phyloP scores from a whole-genome alignment of 2,888 invertebrate species.

The Escarpia spicata region DNA sequence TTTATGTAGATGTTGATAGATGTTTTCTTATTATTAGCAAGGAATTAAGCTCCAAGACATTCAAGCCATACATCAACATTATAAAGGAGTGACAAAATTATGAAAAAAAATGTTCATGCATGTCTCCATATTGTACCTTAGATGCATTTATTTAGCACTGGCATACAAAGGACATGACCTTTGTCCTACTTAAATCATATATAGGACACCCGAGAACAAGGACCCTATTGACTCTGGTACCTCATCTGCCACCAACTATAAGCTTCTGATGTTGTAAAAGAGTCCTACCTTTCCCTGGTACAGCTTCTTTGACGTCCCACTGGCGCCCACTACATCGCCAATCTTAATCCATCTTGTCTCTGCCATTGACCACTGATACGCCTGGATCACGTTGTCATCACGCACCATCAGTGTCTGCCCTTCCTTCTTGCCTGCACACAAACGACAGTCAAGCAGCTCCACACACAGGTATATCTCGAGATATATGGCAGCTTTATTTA shows the following conservation, averaged over 20 bases:
- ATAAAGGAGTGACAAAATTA: no score
- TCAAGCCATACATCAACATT: no score
- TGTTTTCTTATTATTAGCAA: no score
- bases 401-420: slow-evolving; percentile 89
- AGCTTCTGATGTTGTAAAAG: not conserved
- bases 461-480: no score
- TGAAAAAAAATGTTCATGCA: no score
- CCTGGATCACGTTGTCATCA: slow-evolving; percentile 76
- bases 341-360: slow-evolving; percentile 81
- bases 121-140: no score
- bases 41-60: no score
- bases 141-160: not conserved
- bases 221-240: not conserved
- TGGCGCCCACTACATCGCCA: slow-evolving; percentile 86
- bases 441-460: not conserved
- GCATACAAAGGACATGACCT: not conserved
- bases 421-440: slow-evolving; percentile 68
- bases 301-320: slow-evolving; percentile 73
- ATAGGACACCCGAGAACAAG: not conserved
- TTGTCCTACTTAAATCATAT: not conserved
- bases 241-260: not conserved
- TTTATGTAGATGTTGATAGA: no score
- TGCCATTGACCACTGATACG: slow-evolving; percentile 72
- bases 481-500: no score
- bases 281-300: slow-evolving; percentile 80